These are phyloP conservation scores for Cyclopterus lumpus DNA, from an alignment of 2,797 vertebrate species.

Conservation along the genomic window DNA sequence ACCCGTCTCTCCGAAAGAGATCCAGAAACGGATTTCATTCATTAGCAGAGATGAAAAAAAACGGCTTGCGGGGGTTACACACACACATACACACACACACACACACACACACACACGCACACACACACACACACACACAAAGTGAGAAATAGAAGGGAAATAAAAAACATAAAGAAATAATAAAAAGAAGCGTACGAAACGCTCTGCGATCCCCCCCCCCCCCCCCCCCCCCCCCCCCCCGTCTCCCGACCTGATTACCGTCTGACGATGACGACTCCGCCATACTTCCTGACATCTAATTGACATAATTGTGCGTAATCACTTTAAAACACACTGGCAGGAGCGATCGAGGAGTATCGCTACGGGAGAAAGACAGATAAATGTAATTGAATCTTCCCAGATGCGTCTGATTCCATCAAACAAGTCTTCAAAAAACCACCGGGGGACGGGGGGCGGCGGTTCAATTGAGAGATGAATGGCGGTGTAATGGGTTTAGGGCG, in stretches of 20 bases:
- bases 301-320: slow-evolving; percentile 84
- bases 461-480: slow-evolving; percentile 71
- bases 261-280: slow-evolving; percentile 74
- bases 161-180: slow-evolving; percentile 5
- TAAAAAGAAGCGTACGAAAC: slow-evolving; percentile 17
- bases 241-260: slow-evolving; percentile 78
- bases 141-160: slow-evolving; percentile 36
- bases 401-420: slow-evolving; percentile 73
- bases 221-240: no score
- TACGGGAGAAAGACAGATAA: slow-evolving; percentile 43
- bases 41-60: slow-evolving; percentile 67
- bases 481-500: slow-evolving; percentile 70
- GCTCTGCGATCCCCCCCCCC: no score
- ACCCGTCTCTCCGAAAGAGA: slow-evolving; percentile 48
- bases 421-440: slow-evolving; percentile 63
- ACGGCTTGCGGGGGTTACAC: slow-evolving; percentile 50
- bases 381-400: slow-evolving; percentile 79
- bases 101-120: no score
- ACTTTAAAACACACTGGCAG: slow-evolving; percentile 82
- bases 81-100: not conserved
- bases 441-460: slow-evolving; percentile 45
- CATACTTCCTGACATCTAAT: slow-evolving; percentile 80
- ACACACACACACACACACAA: no score
- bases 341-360: slow-evolving; percentile 68
- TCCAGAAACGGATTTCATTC: slow-evolving; percentile 64